Evolutionary conservation across 2,797 vertebrate species (phyloP).

Genomic region (Cuculus canorus): DNA sequence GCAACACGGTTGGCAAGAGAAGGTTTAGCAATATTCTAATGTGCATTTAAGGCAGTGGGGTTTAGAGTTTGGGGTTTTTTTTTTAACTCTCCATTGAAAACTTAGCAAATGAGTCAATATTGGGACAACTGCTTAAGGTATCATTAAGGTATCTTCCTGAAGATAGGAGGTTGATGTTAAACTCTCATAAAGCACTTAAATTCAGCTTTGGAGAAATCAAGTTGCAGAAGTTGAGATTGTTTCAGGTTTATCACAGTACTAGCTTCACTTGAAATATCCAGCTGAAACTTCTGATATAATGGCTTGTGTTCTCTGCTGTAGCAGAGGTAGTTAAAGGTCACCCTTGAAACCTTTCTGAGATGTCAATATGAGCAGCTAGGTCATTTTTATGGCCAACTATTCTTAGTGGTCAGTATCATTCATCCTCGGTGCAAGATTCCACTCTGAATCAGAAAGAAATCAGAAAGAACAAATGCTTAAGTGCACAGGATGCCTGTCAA

Average conservation of each 20-base stretch:
- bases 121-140: neutral
- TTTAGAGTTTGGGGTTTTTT: neutral
- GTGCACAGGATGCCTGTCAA: neutral
- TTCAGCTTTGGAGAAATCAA: neutral
- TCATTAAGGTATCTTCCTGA: neutral
- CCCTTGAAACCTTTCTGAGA: neutral
- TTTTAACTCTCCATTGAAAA: constrained; percentile 15
- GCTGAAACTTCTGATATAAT: neutral
- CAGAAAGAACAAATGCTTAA: neutral
- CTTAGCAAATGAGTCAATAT: neutral
- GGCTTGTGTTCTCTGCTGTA: neutral
- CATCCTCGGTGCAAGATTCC: neutral
- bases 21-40: too few species aligned
- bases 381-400: neutral
- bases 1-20: neutral
- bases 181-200: neutral
- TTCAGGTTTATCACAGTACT: neutral
- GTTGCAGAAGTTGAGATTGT: neutral
- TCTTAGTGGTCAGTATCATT: neutral
- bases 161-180: neutral
- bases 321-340: neutral
- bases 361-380: neutral
- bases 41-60: too few species aligned
- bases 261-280: neutral
- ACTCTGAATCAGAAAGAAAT: neutral